Evolutionary conservation across 2,888 invertebrate species (phyloP).

Genomic region (Andrena fulva): DNA sequence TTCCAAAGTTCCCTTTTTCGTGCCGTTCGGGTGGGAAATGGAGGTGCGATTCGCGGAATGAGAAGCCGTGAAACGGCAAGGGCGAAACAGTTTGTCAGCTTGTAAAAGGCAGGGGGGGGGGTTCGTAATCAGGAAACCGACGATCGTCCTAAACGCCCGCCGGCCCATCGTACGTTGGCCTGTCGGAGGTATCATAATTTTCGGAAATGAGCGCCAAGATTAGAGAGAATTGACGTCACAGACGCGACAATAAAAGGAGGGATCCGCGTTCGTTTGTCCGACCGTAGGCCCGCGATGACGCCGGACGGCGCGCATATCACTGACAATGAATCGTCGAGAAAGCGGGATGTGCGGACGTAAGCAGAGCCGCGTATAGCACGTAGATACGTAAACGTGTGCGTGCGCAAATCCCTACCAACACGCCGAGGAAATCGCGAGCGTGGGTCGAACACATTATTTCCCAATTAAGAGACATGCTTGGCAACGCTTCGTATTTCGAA

Average conservation of each 20-base stretch:
- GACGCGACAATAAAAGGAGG: constrained; percentile 69
- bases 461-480: constrained; percentile 29
- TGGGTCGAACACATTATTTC: constrained; percentile 31
- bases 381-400: neutral
- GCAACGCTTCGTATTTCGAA: neutral
- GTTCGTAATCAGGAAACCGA: constrained; percentile 67
- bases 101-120: constrained; percentile 40
- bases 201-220: constrained; percentile 68
- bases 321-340: constrained; percentile 53
- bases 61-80: constrained; percentile 28
- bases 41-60: constrained; percentile 19
- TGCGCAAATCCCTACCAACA: constrained; percentile 14
- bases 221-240: constrained; percentile 75
- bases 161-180: constrained; percentile 29
- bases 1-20: too few species aligned
- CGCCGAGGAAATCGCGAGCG: neutral
- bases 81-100: constrained; percentile 52
- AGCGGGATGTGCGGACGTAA: constrained; percentile 45
- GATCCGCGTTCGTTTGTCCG: constrained; percentile 46
- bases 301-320: constrained; percentile 41
- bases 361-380: neutral
- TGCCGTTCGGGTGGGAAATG: neutral
- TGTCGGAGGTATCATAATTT: constrained; percentile 62
- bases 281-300: constrained; percentile 25
- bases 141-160: constrained; percentile 57